Percentiles rank a stretch among this genome's conserved stretches.
phyloP scores from a whole-genome alignment of 2,888 invertebrate species.

The Aporophyla nigra region DNA sequence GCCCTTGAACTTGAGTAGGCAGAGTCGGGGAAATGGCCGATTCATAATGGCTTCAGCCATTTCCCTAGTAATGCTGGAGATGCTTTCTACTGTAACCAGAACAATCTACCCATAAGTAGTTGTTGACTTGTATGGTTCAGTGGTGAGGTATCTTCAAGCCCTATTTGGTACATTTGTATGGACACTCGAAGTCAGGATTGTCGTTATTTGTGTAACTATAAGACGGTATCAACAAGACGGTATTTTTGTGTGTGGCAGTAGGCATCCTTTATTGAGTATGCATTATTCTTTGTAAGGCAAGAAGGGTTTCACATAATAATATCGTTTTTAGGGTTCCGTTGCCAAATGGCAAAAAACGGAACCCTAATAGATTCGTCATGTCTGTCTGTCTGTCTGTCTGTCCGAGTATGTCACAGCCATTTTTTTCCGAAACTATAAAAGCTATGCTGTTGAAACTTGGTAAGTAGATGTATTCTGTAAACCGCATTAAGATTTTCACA shows the following conservation, averaged over 20 bases:
- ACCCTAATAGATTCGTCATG: too few species aligned
- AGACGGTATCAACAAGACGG: background rate
- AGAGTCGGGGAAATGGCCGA: background rate
- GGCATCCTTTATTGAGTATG: slow-evolving; percentile 34
- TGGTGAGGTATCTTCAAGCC: slow-evolving; percentile 13
- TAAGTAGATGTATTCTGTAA: too few species aligned
- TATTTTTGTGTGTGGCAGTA: background rate
- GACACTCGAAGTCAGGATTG: slow-evolving; percentile 11
- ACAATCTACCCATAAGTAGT: slow-evolving; percentile 9
- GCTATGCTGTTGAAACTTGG: too few species aligned
- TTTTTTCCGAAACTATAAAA: too few species aligned
- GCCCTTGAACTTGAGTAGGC: slow-evolving; percentile 38
- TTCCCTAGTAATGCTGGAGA: background rate
- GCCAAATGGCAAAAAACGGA: too few species aligned
- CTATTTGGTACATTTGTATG: slow-evolving; percentile 52
- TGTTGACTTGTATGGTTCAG: slow-evolving; percentile 5
- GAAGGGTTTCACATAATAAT: background rate
- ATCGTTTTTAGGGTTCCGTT: too few species aligned
- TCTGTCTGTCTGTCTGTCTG: too few species aligned
- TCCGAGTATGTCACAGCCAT: too few species aligned
- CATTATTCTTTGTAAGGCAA: slow-evolving; percentile 26
- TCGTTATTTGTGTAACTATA: slow-evolving; percentile 23
- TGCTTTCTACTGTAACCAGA: background rate
- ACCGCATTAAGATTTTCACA: too few species aligned
- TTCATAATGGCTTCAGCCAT: background rate